Conservation (phyloP, 2,113 vertebrate genomes). For the Condylura cristata region DNA sequence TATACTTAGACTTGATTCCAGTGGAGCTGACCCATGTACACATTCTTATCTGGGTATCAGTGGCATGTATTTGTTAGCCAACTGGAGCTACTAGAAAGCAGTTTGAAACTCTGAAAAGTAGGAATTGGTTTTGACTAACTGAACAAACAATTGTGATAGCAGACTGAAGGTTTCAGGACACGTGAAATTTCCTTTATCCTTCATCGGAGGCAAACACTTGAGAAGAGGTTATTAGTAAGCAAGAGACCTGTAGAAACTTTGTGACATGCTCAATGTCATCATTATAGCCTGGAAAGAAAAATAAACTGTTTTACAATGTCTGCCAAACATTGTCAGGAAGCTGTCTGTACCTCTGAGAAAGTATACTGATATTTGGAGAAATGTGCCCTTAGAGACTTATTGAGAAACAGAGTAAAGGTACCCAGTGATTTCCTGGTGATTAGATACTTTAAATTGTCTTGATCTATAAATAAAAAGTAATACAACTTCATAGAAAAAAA, state of each 20-base stretch:
- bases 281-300: neutral
- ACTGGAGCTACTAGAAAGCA: neutral
- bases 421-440: neutral
- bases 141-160: neutral
- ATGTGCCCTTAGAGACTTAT: neutral
- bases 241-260: neutral
- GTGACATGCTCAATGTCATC: neutral
- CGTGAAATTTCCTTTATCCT: neutral
- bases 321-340: neutral
- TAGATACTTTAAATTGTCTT: conserved; percentile 11
- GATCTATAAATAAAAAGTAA: conserved; percentile 16
- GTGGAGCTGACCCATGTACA: neutral
- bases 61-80: neutral
- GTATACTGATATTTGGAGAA: neutral
- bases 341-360: neutral
- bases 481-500: conserved; percentile 32
- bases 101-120: neutral
- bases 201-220: neutral
- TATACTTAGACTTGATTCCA: neutral
- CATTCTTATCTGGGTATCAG: neutral
- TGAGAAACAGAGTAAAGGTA: neutral
- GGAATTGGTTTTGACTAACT: neutral
- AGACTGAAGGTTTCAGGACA: neutral
- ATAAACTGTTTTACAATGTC: neutral
- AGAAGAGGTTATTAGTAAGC: neutral